Evolutionary conservation across 2,888 invertebrate species (phyloP).

Genomic region (Hirtodrosophila confusa): DNA sequence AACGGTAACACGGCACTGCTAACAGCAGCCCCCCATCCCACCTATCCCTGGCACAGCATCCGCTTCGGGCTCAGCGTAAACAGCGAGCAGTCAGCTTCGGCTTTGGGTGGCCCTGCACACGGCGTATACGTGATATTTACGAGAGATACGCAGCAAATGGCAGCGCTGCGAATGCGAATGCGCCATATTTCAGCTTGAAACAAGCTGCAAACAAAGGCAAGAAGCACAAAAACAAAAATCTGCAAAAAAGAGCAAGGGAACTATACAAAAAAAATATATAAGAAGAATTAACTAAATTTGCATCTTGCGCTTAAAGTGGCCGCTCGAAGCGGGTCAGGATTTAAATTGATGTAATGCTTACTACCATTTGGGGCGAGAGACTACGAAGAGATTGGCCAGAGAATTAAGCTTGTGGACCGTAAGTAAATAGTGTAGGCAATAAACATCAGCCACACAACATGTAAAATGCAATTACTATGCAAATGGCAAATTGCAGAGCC

Average conservation of each 20-base stretch:
- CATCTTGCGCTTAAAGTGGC: conserved; percentile 53
- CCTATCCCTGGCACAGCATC: conserved; percentile 22
- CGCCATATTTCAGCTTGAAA: conserved; percentile 67
- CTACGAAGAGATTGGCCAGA: conserved; percentile 18
- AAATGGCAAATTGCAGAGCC: conserved; percentile 22
- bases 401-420: conserved; percentile 3
- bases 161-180: conserved; percentile 48
- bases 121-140: conserved; percentile 67
- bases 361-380: conserved; percentile 32
- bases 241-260: not conserved
- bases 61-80: conserved; percentile 8
- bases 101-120: conserved; percentile 26
- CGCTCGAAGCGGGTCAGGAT: conserved; percentile 28
- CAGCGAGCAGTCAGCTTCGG: conserved; percentile 7
- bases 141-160: conserved; percentile 64
- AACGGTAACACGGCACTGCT: conserved; percentile 46
- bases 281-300: conserved; percentile 63
- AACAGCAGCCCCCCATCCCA: conserved; percentile 5
- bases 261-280: conserved; percentile 6
- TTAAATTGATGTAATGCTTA: conserved; percentile 56
- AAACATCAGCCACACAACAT: conserved; percentile 23
- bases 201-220: conserved; percentile 35
- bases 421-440: conserved; percentile 14
- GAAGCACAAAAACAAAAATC: conserved; percentile 9
- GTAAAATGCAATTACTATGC: conserved; percentile 45